Evolutionary conservation across 2,113 vertebrate genomes (phyloP).

Genomic region (Echinops telfairi): DNA sequence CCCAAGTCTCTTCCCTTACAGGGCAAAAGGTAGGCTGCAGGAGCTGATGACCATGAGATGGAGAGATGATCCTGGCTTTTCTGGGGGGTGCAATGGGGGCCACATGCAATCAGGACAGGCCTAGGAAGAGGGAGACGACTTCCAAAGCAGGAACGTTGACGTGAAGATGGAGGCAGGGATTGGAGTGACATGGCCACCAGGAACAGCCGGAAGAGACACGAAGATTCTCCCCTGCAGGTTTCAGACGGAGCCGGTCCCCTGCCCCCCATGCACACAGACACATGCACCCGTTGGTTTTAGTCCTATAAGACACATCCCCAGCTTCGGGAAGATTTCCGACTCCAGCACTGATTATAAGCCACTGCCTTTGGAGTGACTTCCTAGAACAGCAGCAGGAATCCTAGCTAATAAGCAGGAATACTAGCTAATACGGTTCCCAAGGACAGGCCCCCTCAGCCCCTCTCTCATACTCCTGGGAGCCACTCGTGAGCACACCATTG

Average conservation of each 20-base stretch:
- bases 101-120: background rate
- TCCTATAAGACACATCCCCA: background rate
- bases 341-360: background rate
- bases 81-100: too few relatives aligned
- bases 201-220: background rate
- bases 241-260: background rate
- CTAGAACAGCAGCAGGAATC: background rate
- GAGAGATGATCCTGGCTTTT: background rate
- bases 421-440: too few relatives aligned
- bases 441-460: too few relatives aligned
- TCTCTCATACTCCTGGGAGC: background rate
- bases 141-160: background rate
- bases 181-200: background rate
- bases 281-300: background rate
- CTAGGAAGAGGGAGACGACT: background rate
- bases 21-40: background rate
- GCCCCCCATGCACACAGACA: too few relatives aligned
- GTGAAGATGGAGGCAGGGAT: background rate
- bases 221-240: background rate
- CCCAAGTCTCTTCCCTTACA: background rate
- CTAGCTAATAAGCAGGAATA: too few relatives aligned
- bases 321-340: too few relatives aligned
- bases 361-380: too few relatives aligned
- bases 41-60: background rate
- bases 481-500: background rate